Conservation (phyloP, 1,140 invertebrate genomes). For the Drosophila bocqueti region DNA sequence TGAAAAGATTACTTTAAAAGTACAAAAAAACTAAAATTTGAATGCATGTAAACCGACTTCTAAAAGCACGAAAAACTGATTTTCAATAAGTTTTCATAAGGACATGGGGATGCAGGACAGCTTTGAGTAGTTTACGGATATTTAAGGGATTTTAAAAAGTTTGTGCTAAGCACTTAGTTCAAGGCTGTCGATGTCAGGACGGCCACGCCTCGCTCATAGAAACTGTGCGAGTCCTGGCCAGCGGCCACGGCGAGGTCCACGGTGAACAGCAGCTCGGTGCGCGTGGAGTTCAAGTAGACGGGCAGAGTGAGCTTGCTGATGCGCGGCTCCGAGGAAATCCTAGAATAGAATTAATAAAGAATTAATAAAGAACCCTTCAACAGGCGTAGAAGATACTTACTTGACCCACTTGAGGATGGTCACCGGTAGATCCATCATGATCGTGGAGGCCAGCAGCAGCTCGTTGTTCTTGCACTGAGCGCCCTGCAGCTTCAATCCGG, state of each 20-base stretch:
- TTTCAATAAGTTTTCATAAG: not conserved
- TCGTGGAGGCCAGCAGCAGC: slow-evolving; percentile 95
- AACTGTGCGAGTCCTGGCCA: slow-evolving; percentile 94
- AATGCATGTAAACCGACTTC: not conserved
- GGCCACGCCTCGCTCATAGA: slow-evolving; percentile 99
- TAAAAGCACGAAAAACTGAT: not conserved
- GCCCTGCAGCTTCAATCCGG: slow-evolving; percentile 96
- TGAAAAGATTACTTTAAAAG: not conserved
- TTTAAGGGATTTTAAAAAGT: not conserved
- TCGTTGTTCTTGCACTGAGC: slow-evolving; percentile 96
- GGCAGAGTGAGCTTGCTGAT: slow-evolving; percentile 94
- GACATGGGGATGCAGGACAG: not conserved
- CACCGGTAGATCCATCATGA: slow-evolving; percentile 96
- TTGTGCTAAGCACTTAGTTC: slow-evolving; percentile 87
- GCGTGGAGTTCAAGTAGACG: slow-evolving; percentile 98
- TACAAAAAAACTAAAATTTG: not conserved
- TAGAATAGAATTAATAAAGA: slow-evolving; percentile 39
- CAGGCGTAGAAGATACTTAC: slow-evolving; percentile 76
- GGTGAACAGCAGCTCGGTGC: slow-evolving; percentile 97
- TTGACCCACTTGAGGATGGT: slow-evolving; percentile 95
- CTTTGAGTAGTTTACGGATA: slow-evolving; percentile 8
- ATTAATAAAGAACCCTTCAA: not conserved
- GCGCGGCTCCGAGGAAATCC: slow-evolving; percentile 86
- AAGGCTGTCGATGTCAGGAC: slow-evolving; percentile 95
- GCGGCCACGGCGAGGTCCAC: slow-evolving; percentile 96